Conservation (phyloP, 2,797 vertebrate species). For the Xiphophorus birchmanni region DNA sequence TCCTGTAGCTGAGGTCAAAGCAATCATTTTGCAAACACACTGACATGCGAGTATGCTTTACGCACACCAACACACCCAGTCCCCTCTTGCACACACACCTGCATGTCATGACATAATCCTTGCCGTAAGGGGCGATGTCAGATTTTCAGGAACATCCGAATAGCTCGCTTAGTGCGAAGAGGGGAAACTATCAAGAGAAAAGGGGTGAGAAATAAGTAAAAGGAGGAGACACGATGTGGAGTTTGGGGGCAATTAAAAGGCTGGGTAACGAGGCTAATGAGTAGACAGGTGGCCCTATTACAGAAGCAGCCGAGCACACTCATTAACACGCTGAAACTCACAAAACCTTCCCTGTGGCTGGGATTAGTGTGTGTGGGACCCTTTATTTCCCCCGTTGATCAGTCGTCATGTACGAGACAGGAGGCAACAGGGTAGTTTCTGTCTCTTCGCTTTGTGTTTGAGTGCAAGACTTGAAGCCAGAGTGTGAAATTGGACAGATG, state of each 20-base stretch:
- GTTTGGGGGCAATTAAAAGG: slow-evolving; percentile 72
- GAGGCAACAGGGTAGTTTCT: slow-evolving; percentile 67
- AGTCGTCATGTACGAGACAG: slow-evolving; percentile 60
- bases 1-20: slow-evolving; percentile 65
- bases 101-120: slow-evolving; percentile 52
- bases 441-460: slow-evolving; percentile 43
- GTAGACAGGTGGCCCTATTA: slow-evolving; percentile 75
- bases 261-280: slow-evolving; percentile 74
- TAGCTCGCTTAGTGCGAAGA: slow-evolving; percentile 38
- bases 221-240: slow-evolving; percentile 37
- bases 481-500: slow-evolving; percentile 79
- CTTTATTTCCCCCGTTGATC: slow-evolving; percentile 57
- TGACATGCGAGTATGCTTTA: slow-evolving; percentile 48
- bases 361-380: slow-evolving; percentile 58
- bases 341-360: slow-evolving; percentile 68
- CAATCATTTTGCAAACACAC: slow-evolving; percentile 49
- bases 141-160: slow-evolving; percentile 53
- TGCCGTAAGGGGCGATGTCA: slow-evolving; percentile 48
- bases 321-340: slow-evolving; percentile 56
- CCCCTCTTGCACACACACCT: slow-evolving; percentile 42
- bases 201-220: not conserved
- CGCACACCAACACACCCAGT: slow-evolving; percentile 35
- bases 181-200: slow-evolving; percentile 16
- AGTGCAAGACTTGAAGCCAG: slow-evolving; percentile 54
- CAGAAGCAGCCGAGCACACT: slow-evolving; percentile 52